Base-by-base conservation (phyloP, 2,113 vertebrate species). In the Trachemys scripta region DNA sequence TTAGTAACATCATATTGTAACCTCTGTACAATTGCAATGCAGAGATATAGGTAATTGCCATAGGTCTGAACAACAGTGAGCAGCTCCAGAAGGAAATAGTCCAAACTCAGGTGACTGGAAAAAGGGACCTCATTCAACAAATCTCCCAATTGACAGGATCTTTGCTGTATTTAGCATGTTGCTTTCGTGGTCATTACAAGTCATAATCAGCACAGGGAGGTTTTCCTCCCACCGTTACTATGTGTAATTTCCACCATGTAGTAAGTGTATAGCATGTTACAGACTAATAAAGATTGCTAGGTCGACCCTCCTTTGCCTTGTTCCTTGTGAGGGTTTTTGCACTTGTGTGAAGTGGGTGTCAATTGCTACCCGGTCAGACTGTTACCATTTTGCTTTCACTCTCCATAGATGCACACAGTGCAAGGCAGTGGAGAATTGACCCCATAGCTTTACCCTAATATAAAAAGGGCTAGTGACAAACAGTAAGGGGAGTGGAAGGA, bases 371-470 rank as follows among this genome's bases (percentile, higher is more conserved):
- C 8, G 53, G 1, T 38, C 53, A 22, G 53, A 22, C 20, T 54
- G 53, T 54, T 22, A 72, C 10, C n/a, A 38, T 75, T 76, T 45
- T 42, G 6, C 38, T 4, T 38, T 79, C 16, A 27, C 2, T 3
- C 86, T 29, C 85, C 84, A 10, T 31, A 10, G 42, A 5, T 31
- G 79, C 42, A 10, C 29, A 19, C 42, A 75, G 25, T 14, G 75
- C 42, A 78, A 78, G 75, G 6, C 80, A 92, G 84, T 78, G 50
- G 83, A 84, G 57, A 79, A 47, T n/a, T 72, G 45, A 80, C 76
- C 5, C 24, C 90, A 92, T 82, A 6, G 86, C 35, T 31, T 20
- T 83, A 42, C 35, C 24, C 45, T 25, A 82, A 50, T 53, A 1
- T 31, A 1, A n/a, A 24, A 31, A 92, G 57, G 65, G 82, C 54